Evolutionary conservation across 2,113 vertebrate genomes (phyloP).

Genomic region (Pelvicachromis taeniatus): DNA sequence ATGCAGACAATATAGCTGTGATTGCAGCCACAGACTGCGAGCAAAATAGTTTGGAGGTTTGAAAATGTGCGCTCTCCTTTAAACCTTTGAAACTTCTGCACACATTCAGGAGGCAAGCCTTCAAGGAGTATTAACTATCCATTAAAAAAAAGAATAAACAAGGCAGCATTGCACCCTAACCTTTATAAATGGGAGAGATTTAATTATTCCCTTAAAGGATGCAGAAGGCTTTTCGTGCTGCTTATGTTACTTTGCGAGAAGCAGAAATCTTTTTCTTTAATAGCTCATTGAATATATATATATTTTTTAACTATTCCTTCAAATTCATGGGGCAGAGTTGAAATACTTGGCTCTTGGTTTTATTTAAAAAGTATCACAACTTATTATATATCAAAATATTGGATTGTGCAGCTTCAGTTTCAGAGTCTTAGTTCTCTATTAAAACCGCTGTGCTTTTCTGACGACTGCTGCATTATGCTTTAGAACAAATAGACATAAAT

Average conservation of each 20-base stretch:
- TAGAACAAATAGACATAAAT: slow-evolving; percentile 50
- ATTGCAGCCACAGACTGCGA: neutral
- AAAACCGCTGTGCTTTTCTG: neutral
- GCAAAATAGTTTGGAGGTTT: neutral
- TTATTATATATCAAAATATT: neutral
- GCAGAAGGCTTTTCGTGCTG: neutral
- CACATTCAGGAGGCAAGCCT: neutral
- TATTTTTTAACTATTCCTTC: neutral
- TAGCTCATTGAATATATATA: neutral
- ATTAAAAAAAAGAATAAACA: neutral
- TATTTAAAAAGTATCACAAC: neutral
- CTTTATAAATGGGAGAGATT: neutral
- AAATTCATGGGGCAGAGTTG: neutral
- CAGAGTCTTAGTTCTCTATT: slow-evolving; percentile 13
- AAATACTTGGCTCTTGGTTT: neutral
- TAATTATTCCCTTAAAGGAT: neutral
- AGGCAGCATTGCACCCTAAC: neutral
- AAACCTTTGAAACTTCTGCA: neutral
- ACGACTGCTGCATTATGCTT: slow-evolving; percentile 16
- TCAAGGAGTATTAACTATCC: neutral
- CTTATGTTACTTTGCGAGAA: neutral
- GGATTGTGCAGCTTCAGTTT: neutral
- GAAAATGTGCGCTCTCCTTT: neutral
- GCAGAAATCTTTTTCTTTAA: neutral
- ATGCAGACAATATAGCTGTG: neutral